phyloP scores from a whole-genome alignment of 1,140 invertebrate species.

The Leptestheria dahalacensis region DNA sequence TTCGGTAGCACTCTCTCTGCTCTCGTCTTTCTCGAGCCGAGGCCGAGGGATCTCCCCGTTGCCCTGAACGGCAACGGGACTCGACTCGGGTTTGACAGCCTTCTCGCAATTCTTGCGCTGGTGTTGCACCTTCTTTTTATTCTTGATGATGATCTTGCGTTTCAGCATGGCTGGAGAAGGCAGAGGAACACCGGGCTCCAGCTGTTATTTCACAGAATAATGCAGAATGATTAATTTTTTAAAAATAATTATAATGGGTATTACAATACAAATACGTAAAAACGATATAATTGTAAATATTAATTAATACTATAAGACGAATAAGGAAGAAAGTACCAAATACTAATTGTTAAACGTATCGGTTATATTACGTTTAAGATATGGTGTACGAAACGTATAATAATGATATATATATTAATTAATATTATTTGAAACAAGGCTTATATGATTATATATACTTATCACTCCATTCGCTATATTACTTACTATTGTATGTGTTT shows the following conservation, averaged over 20 bases:
- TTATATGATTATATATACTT: too few species aligned
- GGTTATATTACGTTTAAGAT: too few species aligned
- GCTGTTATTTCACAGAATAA: conserved; percentile 29
- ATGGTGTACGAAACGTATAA: too few species aligned
- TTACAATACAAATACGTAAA: background rate
- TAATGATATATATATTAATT: too few species aligned
- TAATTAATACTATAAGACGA: conserved; percentile 2
- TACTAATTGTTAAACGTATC: too few species aligned
- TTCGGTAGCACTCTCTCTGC: conserved; percentile 37
- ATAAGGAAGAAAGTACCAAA: background rate
- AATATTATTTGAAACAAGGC: too few species aligned
- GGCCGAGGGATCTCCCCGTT: conserved; percentile 30
- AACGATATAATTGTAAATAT: too few species aligned
- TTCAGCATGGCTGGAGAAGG: conserved; percentile 72
- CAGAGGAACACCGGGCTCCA: conserved; percentile 57
- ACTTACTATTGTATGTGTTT: too few species aligned
- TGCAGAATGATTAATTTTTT: background rate
- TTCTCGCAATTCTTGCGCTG: conserved; percentile 32
- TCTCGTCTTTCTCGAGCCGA: conserved; percentile 42
- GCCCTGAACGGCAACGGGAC: conserved; percentile 28
- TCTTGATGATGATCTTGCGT: conserved; percentile 93
- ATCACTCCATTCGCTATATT: too few species aligned
- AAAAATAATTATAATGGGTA: background rate
- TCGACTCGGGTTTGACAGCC: conserved; percentile 17
- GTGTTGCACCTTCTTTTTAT: conserved; percentile 91